Evolutionary conservation across 2,888 invertebrate species (phyloP).

Genomic region (Trimorus sp.): DNA sequence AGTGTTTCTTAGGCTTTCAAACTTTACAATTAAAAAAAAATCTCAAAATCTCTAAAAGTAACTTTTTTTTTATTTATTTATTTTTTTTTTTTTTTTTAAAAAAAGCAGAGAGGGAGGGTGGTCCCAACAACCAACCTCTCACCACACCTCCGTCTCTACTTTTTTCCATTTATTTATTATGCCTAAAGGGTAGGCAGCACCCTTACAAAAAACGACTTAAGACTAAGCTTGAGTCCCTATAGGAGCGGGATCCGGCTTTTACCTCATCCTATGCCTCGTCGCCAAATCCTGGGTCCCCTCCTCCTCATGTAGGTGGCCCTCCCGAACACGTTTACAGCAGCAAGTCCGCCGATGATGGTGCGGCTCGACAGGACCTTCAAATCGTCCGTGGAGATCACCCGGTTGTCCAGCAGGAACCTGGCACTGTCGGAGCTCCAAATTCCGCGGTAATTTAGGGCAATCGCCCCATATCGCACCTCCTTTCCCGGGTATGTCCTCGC

Average conservation of each 20-base stretch:
- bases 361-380: slow-evolving; percentile 46
- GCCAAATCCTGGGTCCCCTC: not conserved
- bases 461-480: not conserved
- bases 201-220: no score
- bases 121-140: slow-evolving; percentile 5
- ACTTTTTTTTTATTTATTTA: no score
- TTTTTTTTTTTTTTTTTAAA: slow-evolving; percentile 18
- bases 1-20: no score
- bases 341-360: slow-evolving; percentile 50
- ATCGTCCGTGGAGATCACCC: slow-evolving; percentile 42
- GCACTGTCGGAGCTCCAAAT: slow-evolving; percentile 56
- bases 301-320: slow-evolving; percentile 10
- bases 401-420: not conserved
- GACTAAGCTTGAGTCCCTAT: no score
- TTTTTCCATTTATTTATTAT: not conserved
- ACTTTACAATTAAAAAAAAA: no score
- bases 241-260: no score
- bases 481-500: slow-evolving; percentile 70
- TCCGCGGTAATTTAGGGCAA: slow-evolving; percentile 54
- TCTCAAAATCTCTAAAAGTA: no score
- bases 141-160: not conserved
- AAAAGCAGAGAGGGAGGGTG: not conserved
- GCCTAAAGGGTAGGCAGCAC: slow-evolving; percentile 3
- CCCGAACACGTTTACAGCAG: slow-evolving; percentile 34
- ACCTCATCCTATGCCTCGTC: not conserved